Evolutionary conservation across 2,888 invertebrate species (phyloP).

Genomic region (Alviniconcha strummeri): DNA sequence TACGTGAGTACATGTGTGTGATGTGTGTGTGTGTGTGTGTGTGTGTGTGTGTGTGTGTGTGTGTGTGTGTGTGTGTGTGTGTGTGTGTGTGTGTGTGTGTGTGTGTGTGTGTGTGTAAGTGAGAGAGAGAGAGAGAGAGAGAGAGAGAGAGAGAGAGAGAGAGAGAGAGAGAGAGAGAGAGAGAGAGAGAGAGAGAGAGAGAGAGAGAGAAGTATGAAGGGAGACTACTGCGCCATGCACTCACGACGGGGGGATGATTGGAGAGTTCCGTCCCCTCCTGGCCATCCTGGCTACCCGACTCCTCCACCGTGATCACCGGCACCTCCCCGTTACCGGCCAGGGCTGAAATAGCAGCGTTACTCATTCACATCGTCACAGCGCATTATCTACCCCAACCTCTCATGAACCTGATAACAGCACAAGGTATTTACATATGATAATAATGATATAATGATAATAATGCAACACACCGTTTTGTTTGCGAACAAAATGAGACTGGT

Average conservation of each 20-base stretch:
- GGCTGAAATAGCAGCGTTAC: background rate
- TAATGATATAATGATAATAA: too few species aligned
- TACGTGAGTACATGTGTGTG: too few species aligned
- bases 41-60: too few species aligned
- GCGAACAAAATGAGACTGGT: too few species aligned
- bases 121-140: too few species aligned
- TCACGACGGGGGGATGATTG: background rate
- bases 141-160: background rate
- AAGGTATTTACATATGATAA: too few species aligned
- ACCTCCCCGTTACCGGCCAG: background rate
- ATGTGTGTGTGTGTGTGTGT: too few species aligned
- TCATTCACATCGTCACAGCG: too few species aligned
- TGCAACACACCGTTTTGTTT: too few species aligned
- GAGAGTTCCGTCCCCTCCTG: background rate
- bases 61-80: background rate
- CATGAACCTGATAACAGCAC: too few species aligned
- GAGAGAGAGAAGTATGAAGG: background rate
- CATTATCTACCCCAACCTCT: too few species aligned
- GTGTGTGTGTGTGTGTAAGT: background rate
- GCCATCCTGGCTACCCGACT: background rate
- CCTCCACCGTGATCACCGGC: constrained; percentile 29
- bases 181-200: background rate
- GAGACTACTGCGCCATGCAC: background rate
- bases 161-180: background rate
- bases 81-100: too few species aligned